Evolutionary conservation across 35 echinoderm and acorn worm species (phyloP).

Genomic region (Ophioderma brevispina): DNA sequence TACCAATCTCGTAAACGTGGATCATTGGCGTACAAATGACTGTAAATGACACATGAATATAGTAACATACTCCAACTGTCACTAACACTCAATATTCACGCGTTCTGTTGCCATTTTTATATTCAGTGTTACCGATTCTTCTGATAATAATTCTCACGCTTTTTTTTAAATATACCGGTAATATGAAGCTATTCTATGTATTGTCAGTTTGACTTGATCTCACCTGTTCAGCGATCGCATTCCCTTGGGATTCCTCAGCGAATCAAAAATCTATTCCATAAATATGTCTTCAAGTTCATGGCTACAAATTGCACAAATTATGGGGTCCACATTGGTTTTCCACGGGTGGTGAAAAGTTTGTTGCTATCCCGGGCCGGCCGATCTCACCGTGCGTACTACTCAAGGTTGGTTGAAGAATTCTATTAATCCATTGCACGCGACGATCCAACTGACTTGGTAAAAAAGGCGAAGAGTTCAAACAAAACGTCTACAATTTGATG

Average conservation of each 20-base stretch:
- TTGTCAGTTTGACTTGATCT: no score
- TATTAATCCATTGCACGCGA: not conserved
- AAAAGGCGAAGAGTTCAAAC: no score
- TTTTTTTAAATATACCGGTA: no score
- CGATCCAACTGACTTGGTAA: no score
- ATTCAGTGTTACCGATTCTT: no score
- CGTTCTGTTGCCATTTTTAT: no score
- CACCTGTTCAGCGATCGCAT: not conserved
- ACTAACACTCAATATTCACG: no score
- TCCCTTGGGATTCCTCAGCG: not conserved
- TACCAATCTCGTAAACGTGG: no score
- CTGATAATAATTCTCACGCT: no score
- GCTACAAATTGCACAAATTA: conserved; percentile 11
- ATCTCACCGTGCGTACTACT: not conserved
- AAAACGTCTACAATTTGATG: no score
- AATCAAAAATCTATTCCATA: not conserved
- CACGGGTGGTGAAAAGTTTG: not conserved
- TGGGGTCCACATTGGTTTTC: not conserved
- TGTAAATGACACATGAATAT: not conserved
- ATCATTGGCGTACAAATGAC: no score
- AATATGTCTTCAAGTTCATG: conserved; percentile 10
- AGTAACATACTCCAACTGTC: not conserved
- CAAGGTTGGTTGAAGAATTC: not conserved
- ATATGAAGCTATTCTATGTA: no score
- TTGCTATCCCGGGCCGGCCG: not conserved